A percentile compares a stretch with the other conserved stretches of the same genome.
Evolutionary conservation across 2,113 vertebrate genomes (phyloP).

Genomic region (Lophura nycthemera): DNA sequence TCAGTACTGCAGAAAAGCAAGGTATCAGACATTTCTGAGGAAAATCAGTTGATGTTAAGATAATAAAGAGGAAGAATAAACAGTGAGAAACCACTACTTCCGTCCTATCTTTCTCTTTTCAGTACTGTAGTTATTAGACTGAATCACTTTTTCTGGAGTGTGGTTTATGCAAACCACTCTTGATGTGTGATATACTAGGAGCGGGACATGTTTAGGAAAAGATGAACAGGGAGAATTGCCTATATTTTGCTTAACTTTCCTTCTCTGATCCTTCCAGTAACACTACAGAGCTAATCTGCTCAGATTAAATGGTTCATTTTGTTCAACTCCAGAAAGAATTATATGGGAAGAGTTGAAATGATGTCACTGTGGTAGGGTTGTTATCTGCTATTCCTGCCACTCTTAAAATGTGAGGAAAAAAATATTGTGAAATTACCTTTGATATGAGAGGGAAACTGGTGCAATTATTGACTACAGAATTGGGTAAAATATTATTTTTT

Average conservation of each 20-base stretch:
- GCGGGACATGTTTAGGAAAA: background rate
- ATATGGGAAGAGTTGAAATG: background rate
- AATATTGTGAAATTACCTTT: background rate
- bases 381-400: background rate
- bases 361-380: background rate
- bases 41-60: background rate
- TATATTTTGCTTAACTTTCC: background rate
- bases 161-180: accelerated
- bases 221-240: background rate
- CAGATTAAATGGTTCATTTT: background rate
- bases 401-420: background rate
- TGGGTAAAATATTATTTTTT: constrained; percentile 1
- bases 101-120: background rate
- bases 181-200: accelerated
- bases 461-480: background rate
- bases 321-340: background rate
- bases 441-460: background rate
- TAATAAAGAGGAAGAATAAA: background rate
- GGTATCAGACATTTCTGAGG: background rate
- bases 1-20: background rate
- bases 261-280: background rate
- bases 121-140: background rate
- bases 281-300: background rate
- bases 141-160: background rate
- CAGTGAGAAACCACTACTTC: background rate